phyloP scores from a whole-genome alignment of 1,140 invertebrate genomes.

The Lamellibrachia luymesi region DNA sequence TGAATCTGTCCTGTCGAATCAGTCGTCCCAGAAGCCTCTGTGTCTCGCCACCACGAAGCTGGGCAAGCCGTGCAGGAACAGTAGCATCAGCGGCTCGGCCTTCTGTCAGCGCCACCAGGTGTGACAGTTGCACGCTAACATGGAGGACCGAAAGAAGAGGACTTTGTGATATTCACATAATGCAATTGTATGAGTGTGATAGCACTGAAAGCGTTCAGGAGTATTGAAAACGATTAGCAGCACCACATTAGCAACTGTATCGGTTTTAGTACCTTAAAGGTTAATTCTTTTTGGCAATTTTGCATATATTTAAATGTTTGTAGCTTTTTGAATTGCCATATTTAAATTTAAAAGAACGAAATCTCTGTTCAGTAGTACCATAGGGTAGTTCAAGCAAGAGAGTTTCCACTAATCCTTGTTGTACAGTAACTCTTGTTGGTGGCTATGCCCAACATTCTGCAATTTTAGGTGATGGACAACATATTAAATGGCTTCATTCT shows the following conservation, averaged over 20 bases:
- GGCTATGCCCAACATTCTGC: neutral
- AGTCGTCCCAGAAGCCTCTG: neutral
- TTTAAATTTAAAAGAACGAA: neutral
- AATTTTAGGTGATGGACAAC: neutral
- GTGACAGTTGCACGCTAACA: neutral
- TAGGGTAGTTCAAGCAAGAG: neutral
- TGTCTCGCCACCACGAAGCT: neutral
- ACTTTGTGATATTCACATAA: neutral
- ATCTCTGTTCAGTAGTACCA: neutral
- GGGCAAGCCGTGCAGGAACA: neutral
- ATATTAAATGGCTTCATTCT: neutral
- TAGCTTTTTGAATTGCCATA: neutral
- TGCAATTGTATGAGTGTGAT: neutral
- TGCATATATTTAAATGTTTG: neutral
- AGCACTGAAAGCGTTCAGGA: neutral
- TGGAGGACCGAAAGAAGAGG: neutral
- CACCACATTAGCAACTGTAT: neutral
- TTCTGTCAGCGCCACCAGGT: slow-evolving; percentile 2
- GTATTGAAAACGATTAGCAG: neutral
- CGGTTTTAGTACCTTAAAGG: neutral
- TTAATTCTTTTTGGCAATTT: neutral
- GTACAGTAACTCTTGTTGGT: neutral
- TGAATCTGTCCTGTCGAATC: neutral
- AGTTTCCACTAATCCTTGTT: neutral
- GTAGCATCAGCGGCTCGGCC: neutral